Evolutionary conservation across 1,140 invertebrate genomes (phyloP).

Genomic region (Aphelenchoides besseyi): DNA sequence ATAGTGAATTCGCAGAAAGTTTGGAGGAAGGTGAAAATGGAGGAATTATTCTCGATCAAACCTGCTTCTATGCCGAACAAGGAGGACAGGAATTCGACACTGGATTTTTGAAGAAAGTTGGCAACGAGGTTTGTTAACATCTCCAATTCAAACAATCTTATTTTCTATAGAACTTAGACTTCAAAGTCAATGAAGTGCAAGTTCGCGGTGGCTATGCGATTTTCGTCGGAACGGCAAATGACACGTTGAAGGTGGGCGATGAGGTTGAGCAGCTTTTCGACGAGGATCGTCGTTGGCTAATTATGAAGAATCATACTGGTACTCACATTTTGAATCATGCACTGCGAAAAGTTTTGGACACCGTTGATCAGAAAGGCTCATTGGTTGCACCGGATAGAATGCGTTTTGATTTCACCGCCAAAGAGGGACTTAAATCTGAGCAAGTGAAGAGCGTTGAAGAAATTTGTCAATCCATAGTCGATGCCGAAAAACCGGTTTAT

Average conservation of each 20-base stretch:
- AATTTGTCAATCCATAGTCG: slow-evolving; percentile 75
- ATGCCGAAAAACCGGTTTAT: slow-evolving; percentile 78
- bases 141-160: background rate
- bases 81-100: slow-evolving; percentile 97
- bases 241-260: slow-evolving; percentile 80
- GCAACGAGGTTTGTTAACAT: slow-evolving; percentile 69
- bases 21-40: slow-evolving; percentile 81
- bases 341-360: slow-evolving; percentile 79
- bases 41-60: slow-evolving; percentile 84
- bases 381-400: slow-evolving; percentile 92
- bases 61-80: slow-evolving; percentile 84
- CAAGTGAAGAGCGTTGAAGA: slow-evolving; percentile 80
- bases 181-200: slow-evolving; percentile 89
- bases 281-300: slow-evolving; percentile 74
- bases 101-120: slow-evolving; percentile 83
- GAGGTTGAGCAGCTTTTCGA: slow-evolving; percentile 79
- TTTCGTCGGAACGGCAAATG: slow-evolving; percentile 75
- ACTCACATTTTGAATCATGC: slow-evolving; percentile 96
- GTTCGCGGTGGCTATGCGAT: slow-evolving; percentile 90
- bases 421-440: slow-evolving; percentile 78
- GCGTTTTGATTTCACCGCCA: slow-evolving; percentile 96
- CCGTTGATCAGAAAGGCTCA: slow-evolving; percentile 93
- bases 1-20: slow-evolving; percentile 81
- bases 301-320: slow-evolving; percentile 99
- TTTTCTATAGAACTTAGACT: slow-evolving; percentile 73